phyloP scores from a whole-genome alignment of 2,888 invertebrate species.

The Therioaphis trifolii region DNA sequence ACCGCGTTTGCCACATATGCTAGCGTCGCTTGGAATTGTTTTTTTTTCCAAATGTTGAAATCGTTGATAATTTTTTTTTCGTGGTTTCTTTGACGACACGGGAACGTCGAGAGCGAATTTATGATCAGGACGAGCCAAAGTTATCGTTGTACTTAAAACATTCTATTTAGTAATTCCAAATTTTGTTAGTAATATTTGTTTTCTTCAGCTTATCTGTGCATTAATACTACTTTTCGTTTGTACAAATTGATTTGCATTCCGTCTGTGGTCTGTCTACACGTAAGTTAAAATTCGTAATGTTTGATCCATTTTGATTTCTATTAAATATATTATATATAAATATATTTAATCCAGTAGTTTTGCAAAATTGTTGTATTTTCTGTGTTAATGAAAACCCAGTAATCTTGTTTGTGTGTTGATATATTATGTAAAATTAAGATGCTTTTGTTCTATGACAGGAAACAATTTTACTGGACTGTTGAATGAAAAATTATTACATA shows the following conservation, averaged over 20 bases:
- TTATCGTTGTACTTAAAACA: no score
- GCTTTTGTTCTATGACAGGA: no score
- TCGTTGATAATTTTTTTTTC: conserved; percentile 41
- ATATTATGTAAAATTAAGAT: no score
- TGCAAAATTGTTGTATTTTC: no score
- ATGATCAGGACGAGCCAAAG: not conserved
- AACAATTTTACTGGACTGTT: no score
- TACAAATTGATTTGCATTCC: not conserved
- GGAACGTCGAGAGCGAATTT: not conserved
- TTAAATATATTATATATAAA: no score
- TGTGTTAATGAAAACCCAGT: no score
- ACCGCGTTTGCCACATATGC: conserved; percentile 40
- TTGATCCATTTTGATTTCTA: not conserved
- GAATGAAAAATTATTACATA: no score
- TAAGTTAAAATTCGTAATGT: not conserved
- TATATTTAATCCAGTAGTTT: no score
- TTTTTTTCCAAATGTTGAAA: conserved; percentile 41
- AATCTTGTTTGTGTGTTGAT: no score
- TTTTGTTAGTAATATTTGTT: not conserved
- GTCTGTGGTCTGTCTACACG: not conserved
- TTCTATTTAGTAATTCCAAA: no score
- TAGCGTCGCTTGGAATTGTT: conserved; percentile 13
- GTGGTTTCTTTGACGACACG: not conserved
- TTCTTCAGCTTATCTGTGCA: not conserved
- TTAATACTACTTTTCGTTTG: not conserved